Evolutionary conservation across 2,888 invertebrate species (phyloP).

Genomic region (Perizoma affinitatum): DNA sequence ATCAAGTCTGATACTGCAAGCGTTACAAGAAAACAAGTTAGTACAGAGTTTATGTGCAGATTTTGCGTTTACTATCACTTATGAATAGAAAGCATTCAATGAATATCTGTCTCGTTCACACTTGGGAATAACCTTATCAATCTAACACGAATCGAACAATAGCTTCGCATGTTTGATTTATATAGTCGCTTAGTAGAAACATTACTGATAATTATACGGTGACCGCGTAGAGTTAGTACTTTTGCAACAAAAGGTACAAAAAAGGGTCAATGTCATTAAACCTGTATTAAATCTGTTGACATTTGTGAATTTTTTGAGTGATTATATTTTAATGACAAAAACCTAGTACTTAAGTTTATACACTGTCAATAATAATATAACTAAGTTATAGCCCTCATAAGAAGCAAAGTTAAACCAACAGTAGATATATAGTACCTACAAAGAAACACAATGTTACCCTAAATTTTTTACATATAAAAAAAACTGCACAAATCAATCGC

Average conservation of each 20-base stretch:
- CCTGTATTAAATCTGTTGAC: no score
- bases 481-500: no score
- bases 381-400: neutral
- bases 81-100: constrained; percentile 75
- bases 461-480: no score
- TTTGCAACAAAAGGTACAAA: constrained; percentile 44
- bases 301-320: no score
- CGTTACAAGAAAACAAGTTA: neutral
- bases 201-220: constrained; percentile 81
- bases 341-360: no score
- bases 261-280: neutral
- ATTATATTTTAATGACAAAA: no score
- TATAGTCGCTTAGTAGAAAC: constrained; percentile 83
- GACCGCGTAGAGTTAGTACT: constrained; percentile 66
- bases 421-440: no score
- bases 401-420: no score
- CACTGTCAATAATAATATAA: no score
- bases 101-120: constrained; percentile 80
- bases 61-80: constrained; percentile 68
- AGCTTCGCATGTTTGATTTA: constrained; percentile 84
- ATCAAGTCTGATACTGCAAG: neutral
- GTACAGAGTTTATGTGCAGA: constrained; percentile 38
- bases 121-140: constrained; percentile 82
- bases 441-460: no score
- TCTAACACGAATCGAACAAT: constrained; percentile 84